Conservation (phyloP, 2,888 invertebrate genomes). For the Lycaena phlaeas region DNA sequence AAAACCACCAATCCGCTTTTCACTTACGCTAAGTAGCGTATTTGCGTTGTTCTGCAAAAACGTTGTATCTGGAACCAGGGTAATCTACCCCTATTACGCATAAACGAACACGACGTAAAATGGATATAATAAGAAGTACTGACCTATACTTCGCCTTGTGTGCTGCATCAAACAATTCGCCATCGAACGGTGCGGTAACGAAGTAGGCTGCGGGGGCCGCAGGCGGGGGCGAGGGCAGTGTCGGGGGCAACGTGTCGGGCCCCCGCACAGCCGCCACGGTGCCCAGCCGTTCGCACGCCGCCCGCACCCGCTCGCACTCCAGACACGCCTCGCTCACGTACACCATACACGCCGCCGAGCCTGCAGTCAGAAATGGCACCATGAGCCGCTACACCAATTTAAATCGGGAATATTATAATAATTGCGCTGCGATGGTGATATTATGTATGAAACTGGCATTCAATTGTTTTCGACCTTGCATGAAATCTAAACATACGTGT, state of each 20-base stretch:
- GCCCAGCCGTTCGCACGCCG: slow-evolving; percentile 63
- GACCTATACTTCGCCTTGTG: slow-evolving; percentile 70
- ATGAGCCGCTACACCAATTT: background rate
- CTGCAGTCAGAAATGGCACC: slow-evolving; percentile 26
- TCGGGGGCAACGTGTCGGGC: slow-evolving; percentile 48
- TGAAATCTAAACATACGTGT: too few relatives aligned
- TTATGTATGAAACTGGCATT: too few relatives aligned
- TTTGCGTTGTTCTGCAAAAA: too few relatives aligned
- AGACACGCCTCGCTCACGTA: slow-evolving; percentile 61
- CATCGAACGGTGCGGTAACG: slow-evolving; percentile 82
- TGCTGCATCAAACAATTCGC: slow-evolving; percentile 79
- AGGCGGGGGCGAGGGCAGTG: slow-evolving; percentile 44
- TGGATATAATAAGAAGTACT: too few relatives aligned
- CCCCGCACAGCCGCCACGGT: slow-evolving; percentile 52
- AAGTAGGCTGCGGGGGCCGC: slow-evolving; percentile 59
- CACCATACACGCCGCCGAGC: slow-evolving; percentile 54
- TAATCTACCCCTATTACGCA: too few relatives aligned
- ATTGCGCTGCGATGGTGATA: too few relatives aligned
- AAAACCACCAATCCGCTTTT: too few relatives aligned
- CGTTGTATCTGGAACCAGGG: too few relatives aligned
- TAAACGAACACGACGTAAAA: too few relatives aligned
- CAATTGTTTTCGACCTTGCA: too few relatives aligned
- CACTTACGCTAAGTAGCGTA: too few relatives aligned
- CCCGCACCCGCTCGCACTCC: slow-evolving; percentile 65
- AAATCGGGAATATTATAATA: too few relatives aligned